These are phyloP conservation scores for Meganola albula DNA, from an alignment of 2,888 invertebrate genomes.

Conservation along the genomic window DNA sequence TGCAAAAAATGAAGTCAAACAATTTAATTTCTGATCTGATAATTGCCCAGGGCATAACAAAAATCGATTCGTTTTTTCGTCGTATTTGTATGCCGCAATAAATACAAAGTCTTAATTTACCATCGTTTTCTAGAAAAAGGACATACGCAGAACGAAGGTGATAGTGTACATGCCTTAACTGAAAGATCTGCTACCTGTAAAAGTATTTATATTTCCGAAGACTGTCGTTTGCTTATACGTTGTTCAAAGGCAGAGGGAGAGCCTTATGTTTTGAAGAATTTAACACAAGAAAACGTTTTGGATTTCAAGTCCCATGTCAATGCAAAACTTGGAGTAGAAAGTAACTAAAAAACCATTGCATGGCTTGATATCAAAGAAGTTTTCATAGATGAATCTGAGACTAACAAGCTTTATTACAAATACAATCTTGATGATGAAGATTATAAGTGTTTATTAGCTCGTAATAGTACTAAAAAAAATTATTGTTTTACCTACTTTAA, in stretches of 20 bases:
- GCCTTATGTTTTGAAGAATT: conserved; percentile 2
- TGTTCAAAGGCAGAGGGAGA: conserved; percentile 4
- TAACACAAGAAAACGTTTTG: background rate
- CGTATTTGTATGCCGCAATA: conserved; percentile 5
- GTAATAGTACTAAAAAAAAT: conserved; percentile 1
- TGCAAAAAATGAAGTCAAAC: conserved; percentile 3
- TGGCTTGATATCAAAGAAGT: conserved; percentile 4
- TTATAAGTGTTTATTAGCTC: conserved; percentile 4
- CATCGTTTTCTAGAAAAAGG: conserved; percentile 9
- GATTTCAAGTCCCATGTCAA: conserved; percentile 1
- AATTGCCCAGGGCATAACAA: conserved; percentile 7
- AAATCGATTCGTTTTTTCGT: conserved; percentile 7
- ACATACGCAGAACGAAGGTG: conserved; percentile 6
- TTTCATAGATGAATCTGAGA: background rate
- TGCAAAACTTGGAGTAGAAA: conserved; percentile 6
- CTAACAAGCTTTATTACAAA: conserved; percentile 7
- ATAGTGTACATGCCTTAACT: conserved; percentile 2
- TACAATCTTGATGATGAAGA: conserved; percentile 4
- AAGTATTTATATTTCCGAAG: conserved; percentile 3
- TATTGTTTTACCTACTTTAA: background rate
- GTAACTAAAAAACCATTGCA: conserved; percentile 1
- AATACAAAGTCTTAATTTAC: conserved; percentile 4
- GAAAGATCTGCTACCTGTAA: conserved; percentile 1
- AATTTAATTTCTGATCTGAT: conserved; percentile 8
- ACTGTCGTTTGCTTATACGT: conserved; percentile 3